These are phyloP conservation scores for Sylvilagus bachmani DNA, from an alignment of 2,113 vertebrate genomes.

Conservation along the genomic window DNA sequence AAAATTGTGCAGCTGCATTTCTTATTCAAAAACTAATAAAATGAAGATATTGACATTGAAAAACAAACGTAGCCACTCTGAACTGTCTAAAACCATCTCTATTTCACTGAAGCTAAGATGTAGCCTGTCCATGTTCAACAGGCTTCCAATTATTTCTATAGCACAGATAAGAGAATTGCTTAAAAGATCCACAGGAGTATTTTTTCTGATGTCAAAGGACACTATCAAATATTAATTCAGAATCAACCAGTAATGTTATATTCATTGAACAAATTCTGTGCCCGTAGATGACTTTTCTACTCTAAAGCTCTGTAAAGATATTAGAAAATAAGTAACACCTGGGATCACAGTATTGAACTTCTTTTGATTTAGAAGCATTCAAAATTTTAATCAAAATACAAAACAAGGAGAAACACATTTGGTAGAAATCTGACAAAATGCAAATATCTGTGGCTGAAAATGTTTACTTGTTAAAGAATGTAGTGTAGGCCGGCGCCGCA, in stretches of 20 bases:
- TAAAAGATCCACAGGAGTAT: neutral
- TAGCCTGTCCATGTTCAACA: neutral
- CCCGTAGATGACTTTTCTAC: neutral
- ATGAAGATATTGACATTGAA: neutral
- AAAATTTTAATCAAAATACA: neutral
- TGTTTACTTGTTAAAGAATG: neutral
- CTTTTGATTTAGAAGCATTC: neutral
- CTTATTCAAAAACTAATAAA: constrained; percentile 29
- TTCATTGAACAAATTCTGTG: neutral
- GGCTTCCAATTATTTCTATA: neutral
- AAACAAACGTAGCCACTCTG: neutral
- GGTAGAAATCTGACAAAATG: neutral
- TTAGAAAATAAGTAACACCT: neutral
- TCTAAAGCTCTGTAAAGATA: neutral
- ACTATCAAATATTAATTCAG: neutral
- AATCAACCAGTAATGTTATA: neutral
- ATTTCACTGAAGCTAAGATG: neutral
- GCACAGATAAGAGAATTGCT: neutral
- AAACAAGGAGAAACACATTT: neutral
- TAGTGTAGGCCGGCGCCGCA: neutral
- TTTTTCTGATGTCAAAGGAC: neutral
- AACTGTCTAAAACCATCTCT: neutral
- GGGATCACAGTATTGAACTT: neutral
- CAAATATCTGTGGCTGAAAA: neutral
- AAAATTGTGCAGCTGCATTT: neutral